Conservation (phyloP, 2,888 invertebrate species). For the Clitarchus hookeri region DNA sequence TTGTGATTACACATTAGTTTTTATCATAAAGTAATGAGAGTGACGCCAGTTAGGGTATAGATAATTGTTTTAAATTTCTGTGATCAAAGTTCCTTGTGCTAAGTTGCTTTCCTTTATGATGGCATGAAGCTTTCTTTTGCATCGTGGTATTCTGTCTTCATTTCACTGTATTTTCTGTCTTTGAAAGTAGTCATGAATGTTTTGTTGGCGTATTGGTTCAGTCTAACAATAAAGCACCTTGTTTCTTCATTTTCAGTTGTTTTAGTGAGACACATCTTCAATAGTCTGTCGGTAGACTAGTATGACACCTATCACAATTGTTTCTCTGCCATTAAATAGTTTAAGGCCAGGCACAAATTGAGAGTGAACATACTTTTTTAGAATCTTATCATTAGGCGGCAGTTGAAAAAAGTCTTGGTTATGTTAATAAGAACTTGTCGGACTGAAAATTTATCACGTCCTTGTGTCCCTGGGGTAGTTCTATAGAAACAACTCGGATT, state of each 20-base stretch:
- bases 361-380: background rate
- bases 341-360: background rate
- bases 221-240: background rate
- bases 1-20: background rate
- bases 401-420: background rate
- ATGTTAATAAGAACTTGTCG: background rate
- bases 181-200: background rate
- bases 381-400: background rate
- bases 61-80: conserved; percentile 15
- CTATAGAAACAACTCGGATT: conserved; percentile 26
- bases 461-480: background rate
- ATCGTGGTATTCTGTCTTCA: conserved; percentile 17
- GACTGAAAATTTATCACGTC: background rate
- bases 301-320: background rate
- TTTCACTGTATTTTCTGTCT: conserved; percentile 17
- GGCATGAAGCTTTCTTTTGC: conserved; percentile 22
- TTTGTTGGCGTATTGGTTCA: background rate
- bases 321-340: background rate
- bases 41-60: background rate
- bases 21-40: background rate
- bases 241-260: background rate
- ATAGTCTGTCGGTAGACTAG: background rate
- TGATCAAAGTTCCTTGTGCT: conserved; percentile 25
- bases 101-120: conserved; percentile 20
- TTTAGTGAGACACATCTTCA: background rate